Base-by-base conservation (phyloP, 2,113 vertebrate genomes). In the Elephas maximus region DNA sequence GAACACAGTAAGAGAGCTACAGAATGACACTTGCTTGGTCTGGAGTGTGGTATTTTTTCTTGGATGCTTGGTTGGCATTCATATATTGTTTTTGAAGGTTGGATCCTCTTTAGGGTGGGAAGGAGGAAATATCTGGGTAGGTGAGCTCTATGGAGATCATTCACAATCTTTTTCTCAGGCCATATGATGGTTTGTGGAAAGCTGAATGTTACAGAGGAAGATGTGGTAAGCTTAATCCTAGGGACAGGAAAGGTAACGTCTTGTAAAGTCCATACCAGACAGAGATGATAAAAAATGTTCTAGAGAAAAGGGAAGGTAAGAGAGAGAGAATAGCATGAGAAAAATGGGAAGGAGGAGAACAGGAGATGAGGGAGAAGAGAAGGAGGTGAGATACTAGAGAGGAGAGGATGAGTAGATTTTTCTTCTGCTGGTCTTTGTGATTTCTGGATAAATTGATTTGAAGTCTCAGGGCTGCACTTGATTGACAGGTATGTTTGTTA, bases 361-460 rank as follows among this genome's bases (percentile, higher is more conserved):
- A 62, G 33, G 60, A 6, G 0, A 0, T 21, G 30, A 83, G 5
- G 6, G 23, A 23, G 20, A 67, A 44, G 45, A 87, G 26, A 8
- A 76, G 15, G 45, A 3, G 8, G 23, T 24, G 41, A 28, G 48
- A 65, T 33, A 8, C 4, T 7, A 6, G 48, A 60, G 60, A 90
- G 65, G 48, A 84, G 30, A 71, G 23, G 44, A 14, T 24, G n/a
- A n/a, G 60, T 12, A 62, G 10, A 26, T 60, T 48, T 67, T 51
- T 57, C 11, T 53, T 91, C 37, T 44, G 18, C 23, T 9, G n/a
- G 62, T 14, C 71, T 84, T 84, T 60, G 37, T 57, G 63, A 21
- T 88, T 84, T 92, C 83, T 90, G 83, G 30, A 26, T 65, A 94
- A 91, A 69, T 20, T 51, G 37, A 93, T 91, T 28, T 12, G 45